Evolutionary conservation across 2,797 vertebrate species (phyloP).

Genomic region (Phoebastria nigripes): DNA sequence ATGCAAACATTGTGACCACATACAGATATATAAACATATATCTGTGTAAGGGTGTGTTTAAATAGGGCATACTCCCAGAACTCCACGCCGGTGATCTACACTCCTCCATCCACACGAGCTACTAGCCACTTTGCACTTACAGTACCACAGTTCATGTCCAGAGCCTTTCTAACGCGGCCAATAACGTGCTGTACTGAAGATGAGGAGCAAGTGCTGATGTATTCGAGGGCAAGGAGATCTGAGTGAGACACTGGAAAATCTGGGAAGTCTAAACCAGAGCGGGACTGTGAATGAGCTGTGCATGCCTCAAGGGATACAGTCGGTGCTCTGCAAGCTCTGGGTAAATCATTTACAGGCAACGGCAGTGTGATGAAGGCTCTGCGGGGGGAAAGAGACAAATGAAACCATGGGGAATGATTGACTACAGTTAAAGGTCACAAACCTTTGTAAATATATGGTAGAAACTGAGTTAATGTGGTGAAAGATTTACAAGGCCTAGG

Average conservation of each 20-base stretch:
- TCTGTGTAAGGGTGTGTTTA: not conserved
- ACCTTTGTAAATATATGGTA: not conserved
- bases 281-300: not conserved
- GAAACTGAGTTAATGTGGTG: constrained; percentile 4
- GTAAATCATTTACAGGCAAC: constrained; percentile 50
- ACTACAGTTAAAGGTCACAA: constrained; percentile 59
- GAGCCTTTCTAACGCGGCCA: not conserved
- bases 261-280: not conserved
- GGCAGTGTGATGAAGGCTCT: not conserved
- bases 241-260: not conserved
- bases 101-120: not conserved
- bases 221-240: not conserved
- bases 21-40: not conserved
- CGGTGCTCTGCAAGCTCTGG: not conserved
- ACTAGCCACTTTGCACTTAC: not conserved
- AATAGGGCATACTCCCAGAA: not conserved
- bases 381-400: not conserved
- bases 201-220: not conserved
- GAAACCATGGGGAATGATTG: not conserved
- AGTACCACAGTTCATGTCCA: not conserved
- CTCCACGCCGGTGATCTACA: rapidly evolving
- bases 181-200: not conserved
- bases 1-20: not conserved
- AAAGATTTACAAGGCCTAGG: constrained; percentile 60
- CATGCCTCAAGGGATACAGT: rapidly evolving